Base-by-base conservation (phyloP, 2,888 invertebrate genomes). In the Portevinia maculata region DNA sequence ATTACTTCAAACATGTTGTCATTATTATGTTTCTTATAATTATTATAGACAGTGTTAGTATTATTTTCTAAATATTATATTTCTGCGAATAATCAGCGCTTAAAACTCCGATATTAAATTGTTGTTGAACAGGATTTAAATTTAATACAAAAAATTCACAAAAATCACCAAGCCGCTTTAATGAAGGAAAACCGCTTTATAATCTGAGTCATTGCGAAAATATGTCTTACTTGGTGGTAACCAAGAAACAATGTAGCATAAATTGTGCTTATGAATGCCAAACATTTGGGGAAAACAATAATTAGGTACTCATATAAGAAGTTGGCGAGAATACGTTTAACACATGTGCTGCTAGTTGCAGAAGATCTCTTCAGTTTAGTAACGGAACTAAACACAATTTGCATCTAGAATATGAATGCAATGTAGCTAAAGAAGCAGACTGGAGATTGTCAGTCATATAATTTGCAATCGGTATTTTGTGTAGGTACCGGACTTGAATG, bases 171-270 rank as follows among this genome's bases (percentile, higher is more conserved):
- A 76, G 24, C 28, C 24, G 30, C 46, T 21, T 24, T 24, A 24
- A 24, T 67, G 81, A 83, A 83, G 81, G 81, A 83, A 83, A 83
- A 83, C 81, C 21, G 70, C 81, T 74, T 76, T 60, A 59, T 21
- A 37, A 34, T 60, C 60, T 83, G 81, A 83, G 53, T 83, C 81
- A 79, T 59, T 60, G 65, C 50, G 32, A 34, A 60, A 73, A 48
- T 67, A 67, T 79, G 44, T 53, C 34, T 7, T 37, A 48, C 46
- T 67, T 15, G 41, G 11, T 37, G 0, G 55, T 21, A 8, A 13
- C 17, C 1, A 41, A 30, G 15, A 15, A 34, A 13, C 34, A n/a
- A 11, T 21, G 13, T 9, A 59, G 46, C 39, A 60, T 13, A 46
- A 46, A 78, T 65, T 39, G 48, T 41, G 37, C 73, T 57, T 41